These are phyloP conservation scores for Desoria tigrina DNA, from an alignment of 2,888 invertebrate species.

Conservation along the genomic window DNA sequence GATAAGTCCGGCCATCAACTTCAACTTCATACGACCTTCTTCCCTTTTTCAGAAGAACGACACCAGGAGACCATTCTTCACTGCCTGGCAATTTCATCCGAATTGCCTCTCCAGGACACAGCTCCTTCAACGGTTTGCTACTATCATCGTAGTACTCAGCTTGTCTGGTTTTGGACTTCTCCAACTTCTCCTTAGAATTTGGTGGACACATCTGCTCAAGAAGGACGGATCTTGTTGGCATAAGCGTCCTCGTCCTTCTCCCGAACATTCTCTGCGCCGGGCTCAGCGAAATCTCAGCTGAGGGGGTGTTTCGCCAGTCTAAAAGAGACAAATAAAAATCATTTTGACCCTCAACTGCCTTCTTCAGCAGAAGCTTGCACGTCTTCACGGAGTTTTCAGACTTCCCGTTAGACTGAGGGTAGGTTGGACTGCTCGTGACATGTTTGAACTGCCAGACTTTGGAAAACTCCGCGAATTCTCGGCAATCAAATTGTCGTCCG, in stretches of 20 bases:
- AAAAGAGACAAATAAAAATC: neutral
- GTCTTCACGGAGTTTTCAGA: neutral
- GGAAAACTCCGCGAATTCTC: too few relatives aligned
- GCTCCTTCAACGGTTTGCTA: neutral
- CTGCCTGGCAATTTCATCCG: constrained; percentile 14
- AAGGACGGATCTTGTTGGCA: neutral
- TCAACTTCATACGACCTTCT: constrained; percentile 7
- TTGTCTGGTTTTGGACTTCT: constrained; percentile 5
- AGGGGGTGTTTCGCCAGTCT: constrained; percentile 1
- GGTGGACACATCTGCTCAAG: neutral
- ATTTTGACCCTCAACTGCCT: neutral
- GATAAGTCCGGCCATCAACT: constrained; percentile 1
- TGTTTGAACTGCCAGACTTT: too few relatives aligned
- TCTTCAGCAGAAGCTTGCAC: neutral
- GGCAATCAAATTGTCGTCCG: constrained; percentile 45
- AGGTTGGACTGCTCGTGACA: too few relatives aligned
- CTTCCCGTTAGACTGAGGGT: too few relatives aligned
- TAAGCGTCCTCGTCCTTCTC: neutral
- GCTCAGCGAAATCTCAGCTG: neutral
- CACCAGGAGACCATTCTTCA: neutral
- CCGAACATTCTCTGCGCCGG: constrained; percentile 10
- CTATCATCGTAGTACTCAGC: constrained; percentile 4
- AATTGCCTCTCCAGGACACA: neutral
- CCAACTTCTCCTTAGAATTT: neutral
- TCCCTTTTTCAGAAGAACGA: neutral